Evolutionary conservation across 35 echinoderm and acorn worm species (phyloP).

Genomic region (Strongylocentrotus purpuratus): DNA sequence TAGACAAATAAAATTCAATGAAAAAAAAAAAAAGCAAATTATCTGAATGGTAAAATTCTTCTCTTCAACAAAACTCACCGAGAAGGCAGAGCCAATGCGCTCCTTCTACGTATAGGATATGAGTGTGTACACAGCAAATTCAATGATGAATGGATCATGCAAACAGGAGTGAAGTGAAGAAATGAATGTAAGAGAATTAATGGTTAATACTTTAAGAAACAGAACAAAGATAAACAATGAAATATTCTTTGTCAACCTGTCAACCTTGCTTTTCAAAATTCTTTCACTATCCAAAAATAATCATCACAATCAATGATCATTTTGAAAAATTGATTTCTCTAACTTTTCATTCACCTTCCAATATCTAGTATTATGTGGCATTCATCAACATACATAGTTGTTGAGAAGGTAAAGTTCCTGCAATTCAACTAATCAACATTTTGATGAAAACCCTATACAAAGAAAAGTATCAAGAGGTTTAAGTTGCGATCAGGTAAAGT

Average conservation of each 20-base stretch:
- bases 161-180: not conserved
- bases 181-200: not conserved
- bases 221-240: not conserved
- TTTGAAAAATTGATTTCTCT: not conserved
- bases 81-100: slow-evolving; percentile 85
- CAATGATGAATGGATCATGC: not conserved
- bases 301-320: too few relatives aligned
- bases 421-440: too few relatives aligned
- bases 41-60: not conserved
- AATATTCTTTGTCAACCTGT: not conserved
- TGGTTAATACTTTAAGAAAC: not conserved
- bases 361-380: too few relatives aligned
- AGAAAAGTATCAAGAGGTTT: too few relatives aligned
- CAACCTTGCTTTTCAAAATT: too few relatives aligned
- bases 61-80: slow-evolving; percentile 76
- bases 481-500: too few relatives aligned
- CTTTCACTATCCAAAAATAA: too few relatives aligned
- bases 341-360: too few relatives aligned
- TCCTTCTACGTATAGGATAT: slow-evolving; percentile 64
- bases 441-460: too few relatives aligned
- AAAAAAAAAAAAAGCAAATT: not conserved
- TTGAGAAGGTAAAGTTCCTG: not conserved
- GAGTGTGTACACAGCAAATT: not conserved
- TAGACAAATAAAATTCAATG: not conserved
- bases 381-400: not conserved